Base-by-base conservation (phyloP, 2,797 vertebrate species). In the Buceros bicornis region DNA sequence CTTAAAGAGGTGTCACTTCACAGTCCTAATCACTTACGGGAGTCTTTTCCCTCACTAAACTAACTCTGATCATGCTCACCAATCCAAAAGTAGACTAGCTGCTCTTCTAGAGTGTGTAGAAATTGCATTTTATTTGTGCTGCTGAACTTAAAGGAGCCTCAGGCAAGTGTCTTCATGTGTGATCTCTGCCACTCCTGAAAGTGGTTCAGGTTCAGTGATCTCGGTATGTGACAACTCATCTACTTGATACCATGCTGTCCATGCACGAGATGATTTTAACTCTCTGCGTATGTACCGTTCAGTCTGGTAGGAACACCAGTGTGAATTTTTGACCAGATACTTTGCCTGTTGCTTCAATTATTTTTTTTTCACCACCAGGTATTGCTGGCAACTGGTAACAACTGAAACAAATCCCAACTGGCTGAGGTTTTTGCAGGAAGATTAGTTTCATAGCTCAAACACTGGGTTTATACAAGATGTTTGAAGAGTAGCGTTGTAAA, bases 41-140 rank as follows among this genome's bases (percentile, higher is more conserved):
- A n/a, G 33, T 58, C 54, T 54, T 76, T 67, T 11, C 54, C 25
- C 17, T 66, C 10, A 16, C 29, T 61, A 25, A 78, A 20, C 35
- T 35, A 60, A 2, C 37, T 48, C 47, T 54, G 53, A 31, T 58
- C 29, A 6, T n/a, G 25, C 69, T 67, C 42, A 19, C 48, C 58
- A 92, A 43, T 43, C 47, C 60, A 70, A n/a, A 62, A 69, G 28
- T 22, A 84, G 40, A 24, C 47, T 88, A 0, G 0, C 53, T 87
- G 51, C 54, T 77, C 31, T 82, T 72, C 10, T 62, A 10, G 58
- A 50, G 56, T 47, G 66, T 77, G 84, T 84, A 61, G 73, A 62
- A 92, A 65, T 79, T 24, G 24, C 35, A 25, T 61, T 93, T 87
- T 50, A 74, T 53, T 86, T 6, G 11, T 81, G 64, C 58, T 91